A percentile compares a stretch with the other conserved stretches of the same genome.
These are phyloP conservation scores for Rhegmatorhina hoffmannsi DNA, from an alignment of 2,113 vertebrate genomes.

Conservation along the genomic window DNA sequence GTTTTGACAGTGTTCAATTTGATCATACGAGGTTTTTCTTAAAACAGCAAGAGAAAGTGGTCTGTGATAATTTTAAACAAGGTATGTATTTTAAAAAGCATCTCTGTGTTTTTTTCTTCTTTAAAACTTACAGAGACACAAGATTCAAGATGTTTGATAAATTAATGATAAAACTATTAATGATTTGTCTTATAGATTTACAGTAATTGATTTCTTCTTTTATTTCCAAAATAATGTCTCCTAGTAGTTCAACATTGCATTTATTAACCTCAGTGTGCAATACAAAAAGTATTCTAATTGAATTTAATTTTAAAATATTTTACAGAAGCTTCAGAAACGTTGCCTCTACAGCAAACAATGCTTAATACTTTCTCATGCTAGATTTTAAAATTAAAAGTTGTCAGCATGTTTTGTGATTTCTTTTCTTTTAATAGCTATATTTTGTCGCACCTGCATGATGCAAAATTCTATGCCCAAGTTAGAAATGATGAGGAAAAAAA, in stretches of 20 bases:
- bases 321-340: not conserved
- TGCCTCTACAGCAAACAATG: not conserved
- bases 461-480: not conserved
- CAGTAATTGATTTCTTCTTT: not conserved
- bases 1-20: conserved; percentile 73
- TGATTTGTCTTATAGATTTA: not conserved
- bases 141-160: not conserved
- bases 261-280: not conserved
- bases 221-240: not conserved
- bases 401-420: not conserved
- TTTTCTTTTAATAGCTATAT: not conserved
- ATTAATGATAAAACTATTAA: not conserved
- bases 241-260: not conserved
- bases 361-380: not conserved
- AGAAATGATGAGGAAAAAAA: not conserved
- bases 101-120: not conserved
- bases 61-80: conserved; percentile 66
- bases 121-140: not conserved
- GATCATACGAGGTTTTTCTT: conserved; percentile 80
- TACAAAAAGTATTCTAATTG: not conserved
- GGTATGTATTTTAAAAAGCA: conserved; percentile 32
- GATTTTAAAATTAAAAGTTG: not conserved
- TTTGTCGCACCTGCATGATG: not conserved
- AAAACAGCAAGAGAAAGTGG: conserved; percentile 78
- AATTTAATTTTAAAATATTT: not conserved